Evolutionary conservation across 2,113 vertebrate genomes (phyloP), one percentile per base, ranked within the genome.

Genomic region (Tenrec ecaudatus): DNA sequence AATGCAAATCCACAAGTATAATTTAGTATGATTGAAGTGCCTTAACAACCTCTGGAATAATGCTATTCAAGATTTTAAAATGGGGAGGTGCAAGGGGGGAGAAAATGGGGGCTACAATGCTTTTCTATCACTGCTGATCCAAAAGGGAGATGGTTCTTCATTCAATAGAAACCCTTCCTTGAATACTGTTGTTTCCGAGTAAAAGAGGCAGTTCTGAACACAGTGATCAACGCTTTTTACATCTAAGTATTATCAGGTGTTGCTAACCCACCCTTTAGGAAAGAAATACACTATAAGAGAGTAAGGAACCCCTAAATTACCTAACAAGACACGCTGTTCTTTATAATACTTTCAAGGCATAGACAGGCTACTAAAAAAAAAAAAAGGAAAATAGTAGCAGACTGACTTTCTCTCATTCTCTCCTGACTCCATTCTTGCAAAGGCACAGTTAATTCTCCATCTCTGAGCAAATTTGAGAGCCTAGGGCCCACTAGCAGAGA

Each of bases 381-480:
- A 53, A 14, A 11, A n/a, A n/a, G n/a, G 29, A 25, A 19, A 92
- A 81, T 86, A 93, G 89, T 10, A 62, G 81, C 33, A 8, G 17
- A 62, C 60, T 23, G 60, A 62, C 76, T 93, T 92, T 86, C 86
- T 62, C 77, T 31, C 64, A 82, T 87, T 93, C 76, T 64, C 58
- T 58, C 75, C 40, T n/a, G 69, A 84, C 14, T 64, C 66, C 66
- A 57, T 58, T 15, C 57, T 29, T 38, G 58, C 57, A 88, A 84
- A 85, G n/a, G n/a, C 78, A 86, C 22, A 17, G 47, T 33, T 83
- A 76, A 84, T 47, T 69, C 79, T 91, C 82, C 14, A 23, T 47
- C 36, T 84, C 43, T 66, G 38, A 75, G 40, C 92, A 82, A 79
- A 71, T 16, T 0, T 11, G 29, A 89, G 29, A 62, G 33, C 66